phyloP scores from a whole-genome alignment of 2,797 vertebrate species.

The Hydrocynus forskahlii region DNA sequence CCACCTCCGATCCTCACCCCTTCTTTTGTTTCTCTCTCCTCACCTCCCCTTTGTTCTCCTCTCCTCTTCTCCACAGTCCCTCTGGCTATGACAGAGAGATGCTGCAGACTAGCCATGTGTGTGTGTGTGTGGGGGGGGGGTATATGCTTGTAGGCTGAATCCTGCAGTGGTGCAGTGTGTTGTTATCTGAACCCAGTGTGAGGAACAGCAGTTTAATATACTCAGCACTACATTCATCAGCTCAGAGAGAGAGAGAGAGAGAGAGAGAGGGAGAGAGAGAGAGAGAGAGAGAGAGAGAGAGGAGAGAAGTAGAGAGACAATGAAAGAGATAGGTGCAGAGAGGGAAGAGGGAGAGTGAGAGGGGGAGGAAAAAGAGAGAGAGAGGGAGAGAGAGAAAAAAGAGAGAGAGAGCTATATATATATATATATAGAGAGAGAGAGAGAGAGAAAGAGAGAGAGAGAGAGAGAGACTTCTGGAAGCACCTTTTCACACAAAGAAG shows the following conservation, averaged over 20 bases:
- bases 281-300: not conserved
- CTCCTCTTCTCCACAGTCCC: conserved; percentile 27
- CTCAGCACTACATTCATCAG: conserved; percentile 41
- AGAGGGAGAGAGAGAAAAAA: too few relatives aligned
- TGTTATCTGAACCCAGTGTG: conserved; percentile 42
- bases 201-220: conserved; percentile 40
- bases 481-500: conserved; percentile 21
- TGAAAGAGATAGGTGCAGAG: too few relatives aligned
- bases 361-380: too few relatives aligned
- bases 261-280: conserved; percentile 17
- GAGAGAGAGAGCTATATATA: too few relatives aligned
- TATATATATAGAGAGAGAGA: too few relatives aligned
- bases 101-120: conserved; percentile 32
- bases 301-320: not conserved
- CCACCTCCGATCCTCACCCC: conserved; percentile 5
- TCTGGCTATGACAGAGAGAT: conserved; percentile 16
- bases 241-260: conserved; percentile 13
- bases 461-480: conserved; percentile 3
- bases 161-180: conserved; percentile 29
- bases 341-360: too few relatives aligned
- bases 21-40: conserved; percentile 17
- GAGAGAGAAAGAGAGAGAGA: not conserved
- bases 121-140: conserved; percentile 12
- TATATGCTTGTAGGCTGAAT: conserved; percentile 32
- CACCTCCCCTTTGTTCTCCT: conserved; percentile 23